Conservation (phyloP, 2,797 vertebrate genomes). For the Coregonus suidteri region DNA sequence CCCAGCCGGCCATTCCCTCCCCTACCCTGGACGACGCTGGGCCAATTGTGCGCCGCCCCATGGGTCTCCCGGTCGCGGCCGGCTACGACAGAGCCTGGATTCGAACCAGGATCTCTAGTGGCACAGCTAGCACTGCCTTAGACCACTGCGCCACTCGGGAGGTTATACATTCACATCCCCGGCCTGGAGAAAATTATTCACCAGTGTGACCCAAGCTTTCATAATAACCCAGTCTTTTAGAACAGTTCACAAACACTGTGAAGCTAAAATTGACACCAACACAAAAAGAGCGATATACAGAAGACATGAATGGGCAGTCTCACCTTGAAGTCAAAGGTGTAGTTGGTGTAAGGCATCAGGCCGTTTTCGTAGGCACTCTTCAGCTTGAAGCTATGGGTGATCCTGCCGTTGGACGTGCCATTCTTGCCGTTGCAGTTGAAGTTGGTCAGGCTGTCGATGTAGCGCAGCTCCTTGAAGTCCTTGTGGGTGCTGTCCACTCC, state of each 20-base stretch:
- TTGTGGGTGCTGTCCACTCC: conserved; percentile 88
- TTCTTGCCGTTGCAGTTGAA: conserved; percentile 88
- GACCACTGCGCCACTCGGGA: no score
- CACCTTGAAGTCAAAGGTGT: conserved; percentile 88
- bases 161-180: not conserved
- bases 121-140: no score
- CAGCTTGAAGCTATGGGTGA: conserved; percentile 87
- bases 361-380: conserved; percentile 89
- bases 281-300: not conserved
- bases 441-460: conserved; percentile 87
- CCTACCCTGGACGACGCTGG: no score
- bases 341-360: conserved; percentile 90
- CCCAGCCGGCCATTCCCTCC: no score
- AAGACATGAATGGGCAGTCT: not conserved
- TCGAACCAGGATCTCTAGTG: no score
- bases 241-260: no score
- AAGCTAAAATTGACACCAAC: not conserved
- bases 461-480: conserved; percentile 87
- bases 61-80: no score
- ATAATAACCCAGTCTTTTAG: no score
- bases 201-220: no score
- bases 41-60: no score
- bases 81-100: no score
- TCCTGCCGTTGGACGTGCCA: conserved; percentile 81
- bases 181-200: no score